Conservation (phyloP, 35 echinoderm and acorn worm genomes). For the Stichopus chloronotus region DNA sequence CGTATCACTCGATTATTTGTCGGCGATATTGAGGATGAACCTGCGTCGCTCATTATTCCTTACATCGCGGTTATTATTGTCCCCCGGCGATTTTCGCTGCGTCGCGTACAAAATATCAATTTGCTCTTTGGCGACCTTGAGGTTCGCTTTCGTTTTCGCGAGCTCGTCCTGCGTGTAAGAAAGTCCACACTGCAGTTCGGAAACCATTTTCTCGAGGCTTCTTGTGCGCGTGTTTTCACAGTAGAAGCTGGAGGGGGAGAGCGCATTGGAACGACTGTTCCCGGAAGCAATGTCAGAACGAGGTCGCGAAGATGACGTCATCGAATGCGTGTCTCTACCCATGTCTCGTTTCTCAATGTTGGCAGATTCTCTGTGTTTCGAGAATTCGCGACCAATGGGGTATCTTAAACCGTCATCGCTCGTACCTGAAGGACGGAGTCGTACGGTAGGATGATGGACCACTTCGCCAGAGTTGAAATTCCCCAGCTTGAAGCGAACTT, state of each 20-base stretch:
- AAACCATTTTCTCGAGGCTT: constrained; percentile 33
- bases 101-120: constrained; percentile 27
- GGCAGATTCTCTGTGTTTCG: background rate
- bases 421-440: background rate
- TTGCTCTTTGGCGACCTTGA: constrained; percentile 40
- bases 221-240: background rate
- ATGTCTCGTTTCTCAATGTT: background rate
- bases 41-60: background rate
- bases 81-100: background rate
- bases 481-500: background rate
- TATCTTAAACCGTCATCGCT: background rate
- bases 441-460: constrained; percentile 35
- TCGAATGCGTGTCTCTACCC: background rate
- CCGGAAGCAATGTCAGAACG: background rate
- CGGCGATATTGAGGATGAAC: background rate
- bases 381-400: background rate
- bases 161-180: constrained; percentile 46
- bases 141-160: background rate
- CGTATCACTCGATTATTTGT: background rate
- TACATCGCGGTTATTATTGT: background rate
- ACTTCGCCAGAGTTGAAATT: background rate
- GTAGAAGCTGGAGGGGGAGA: background rate
- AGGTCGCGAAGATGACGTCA: background rate
- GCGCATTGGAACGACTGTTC: background rate
- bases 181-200: constrained; percentile 30